phyloP scores from a whole-genome alignment of 1,140 invertebrate genomes.

The Rhyacophila brunnea region DNA sequence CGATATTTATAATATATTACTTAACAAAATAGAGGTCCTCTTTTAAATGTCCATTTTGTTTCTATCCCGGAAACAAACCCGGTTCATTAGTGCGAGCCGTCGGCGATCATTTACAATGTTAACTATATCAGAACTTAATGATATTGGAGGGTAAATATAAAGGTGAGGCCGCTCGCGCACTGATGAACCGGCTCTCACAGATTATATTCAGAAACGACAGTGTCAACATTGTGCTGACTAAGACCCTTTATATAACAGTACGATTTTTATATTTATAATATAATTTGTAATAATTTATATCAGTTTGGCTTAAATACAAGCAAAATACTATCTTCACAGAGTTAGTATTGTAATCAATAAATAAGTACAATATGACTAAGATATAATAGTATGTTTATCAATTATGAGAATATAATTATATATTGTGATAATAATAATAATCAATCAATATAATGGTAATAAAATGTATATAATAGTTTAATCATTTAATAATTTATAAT shows the following conservation, averaged over 20 bases:
- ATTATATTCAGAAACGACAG: constrained; percentile 46
- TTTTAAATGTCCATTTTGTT: constrained; percentile 42
- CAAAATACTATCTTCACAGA: constrained; percentile 29
- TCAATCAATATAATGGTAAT: constrained; percentile 54
- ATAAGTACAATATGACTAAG: constrained; percentile 36
- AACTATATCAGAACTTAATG: constrained; percentile 31
- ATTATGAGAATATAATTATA: constrained; percentile 37
- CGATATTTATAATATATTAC: constrained; percentile 35
- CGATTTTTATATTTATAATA: constrained; percentile 35
- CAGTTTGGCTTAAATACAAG: constrained; percentile 37
- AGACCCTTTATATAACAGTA: constrained; percentile 34
- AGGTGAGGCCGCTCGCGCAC: constrained; percentile 28
- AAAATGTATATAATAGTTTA: constrained; percentile 59
- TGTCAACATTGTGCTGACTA: constrained; percentile 36
- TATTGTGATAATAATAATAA: constrained; percentile 37
- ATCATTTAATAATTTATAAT: constrained; percentile 55
- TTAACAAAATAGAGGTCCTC: constrained; percentile 54
- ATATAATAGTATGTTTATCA: constrained; percentile 37
- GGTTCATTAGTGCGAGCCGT: constrained; percentile 35
- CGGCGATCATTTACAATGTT: constrained; percentile 32
- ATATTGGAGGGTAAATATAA: constrained; percentile 35
- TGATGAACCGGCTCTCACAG: constrained; percentile 30
- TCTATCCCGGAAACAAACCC: constrained; percentile 34
- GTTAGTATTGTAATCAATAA: constrained; percentile 33
- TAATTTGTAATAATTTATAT: constrained; percentile 34